Evolutionary conservation across 2,797 vertebrate genomes (phyloP).

Genomic region (Rousettus madagascariensis): DNA sequence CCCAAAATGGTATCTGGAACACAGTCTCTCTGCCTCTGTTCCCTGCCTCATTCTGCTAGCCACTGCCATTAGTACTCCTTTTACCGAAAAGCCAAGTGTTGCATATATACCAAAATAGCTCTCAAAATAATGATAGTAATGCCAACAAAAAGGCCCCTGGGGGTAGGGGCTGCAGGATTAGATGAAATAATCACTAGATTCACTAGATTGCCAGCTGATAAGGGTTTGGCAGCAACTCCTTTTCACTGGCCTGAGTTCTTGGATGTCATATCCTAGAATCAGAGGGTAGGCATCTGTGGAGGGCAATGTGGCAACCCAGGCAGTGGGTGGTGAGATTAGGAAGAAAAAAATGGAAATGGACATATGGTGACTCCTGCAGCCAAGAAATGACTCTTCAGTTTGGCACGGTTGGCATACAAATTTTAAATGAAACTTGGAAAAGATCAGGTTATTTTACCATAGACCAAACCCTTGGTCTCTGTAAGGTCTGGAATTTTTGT

Average conservation of each 20-base stretch:
- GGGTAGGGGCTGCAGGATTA: neutral
- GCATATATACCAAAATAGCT: neutral
- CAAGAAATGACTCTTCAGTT: neutral
- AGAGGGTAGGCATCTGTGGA: neutral
- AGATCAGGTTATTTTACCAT: neutral
- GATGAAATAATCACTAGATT: neutral
- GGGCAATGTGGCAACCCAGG: neutral
- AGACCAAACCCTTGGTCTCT: neutral
- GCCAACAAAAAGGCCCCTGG: neutral
- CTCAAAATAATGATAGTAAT: neutral
- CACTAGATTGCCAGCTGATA: too few species aligned
- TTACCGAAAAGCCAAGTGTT: neutral
- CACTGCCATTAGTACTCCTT: neutral
- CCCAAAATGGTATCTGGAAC: neutral
- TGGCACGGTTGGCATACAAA: neutral
- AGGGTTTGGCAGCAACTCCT: neutral
- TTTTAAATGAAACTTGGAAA: constrained; percentile 24
- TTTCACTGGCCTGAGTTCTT: neutral
- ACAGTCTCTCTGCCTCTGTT: neutral
- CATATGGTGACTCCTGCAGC: neutral
- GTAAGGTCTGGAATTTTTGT: neutral
- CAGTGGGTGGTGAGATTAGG: neutral
- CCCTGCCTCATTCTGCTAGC: neutral
- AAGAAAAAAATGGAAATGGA: neutral
- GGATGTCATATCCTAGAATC: neutral